phyloP scores from a whole-genome alignment of 53 echinoderm and acorn worm genomes.

The Apostichopus leukothele region DNA sequence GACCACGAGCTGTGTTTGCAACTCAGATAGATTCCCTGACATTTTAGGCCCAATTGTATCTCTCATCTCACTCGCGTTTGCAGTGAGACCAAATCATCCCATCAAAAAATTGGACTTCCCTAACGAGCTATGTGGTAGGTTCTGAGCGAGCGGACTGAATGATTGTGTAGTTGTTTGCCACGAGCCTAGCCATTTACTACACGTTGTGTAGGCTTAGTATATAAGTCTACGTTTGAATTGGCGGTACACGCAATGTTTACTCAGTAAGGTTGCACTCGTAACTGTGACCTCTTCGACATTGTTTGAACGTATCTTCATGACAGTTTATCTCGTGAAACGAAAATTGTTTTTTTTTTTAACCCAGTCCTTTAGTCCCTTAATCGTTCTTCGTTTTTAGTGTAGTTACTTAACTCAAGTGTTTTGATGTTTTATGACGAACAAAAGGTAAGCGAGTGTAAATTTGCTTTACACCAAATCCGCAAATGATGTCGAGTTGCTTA shows the following conservation, averaged over 20 bases:
- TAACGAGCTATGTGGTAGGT: neutral
- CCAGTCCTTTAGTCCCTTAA: constrained; percentile 6
- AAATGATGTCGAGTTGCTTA: constrained; percentile 5
- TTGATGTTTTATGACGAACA: constrained; percentile 23
- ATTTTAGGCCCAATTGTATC: constrained; percentile 52
- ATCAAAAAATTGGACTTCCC: neutral
- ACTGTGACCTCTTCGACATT: constrained; percentile 41
- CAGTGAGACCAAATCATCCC: neutral
- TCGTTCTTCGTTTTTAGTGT: constrained; percentile 3
- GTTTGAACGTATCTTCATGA: constrained; percentile 39
- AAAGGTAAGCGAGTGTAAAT: constrained; percentile 28
- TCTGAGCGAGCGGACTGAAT: neutral
- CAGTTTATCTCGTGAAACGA: constrained; percentile 40
- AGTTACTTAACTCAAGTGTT: constrained; percentile 21
- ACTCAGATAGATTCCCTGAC: constrained; percentile 76
- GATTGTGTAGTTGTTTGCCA: neutral
- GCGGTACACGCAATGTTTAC: constrained; percentile 19
- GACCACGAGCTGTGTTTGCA: constrained; percentile 75
- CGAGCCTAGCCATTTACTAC: neutral
- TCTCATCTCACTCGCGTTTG: constrained; percentile 46
- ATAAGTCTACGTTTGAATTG: neutral
- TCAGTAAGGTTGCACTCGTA: constrained; percentile 24
- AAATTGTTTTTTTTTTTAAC: constrained; percentile 31
- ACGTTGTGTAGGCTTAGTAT: neutral
- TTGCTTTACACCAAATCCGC: constrained; percentile 30